Conservation (phyloP, 2,888 invertebrate genomes). For the Dastarcus helophoroides region DNA sequence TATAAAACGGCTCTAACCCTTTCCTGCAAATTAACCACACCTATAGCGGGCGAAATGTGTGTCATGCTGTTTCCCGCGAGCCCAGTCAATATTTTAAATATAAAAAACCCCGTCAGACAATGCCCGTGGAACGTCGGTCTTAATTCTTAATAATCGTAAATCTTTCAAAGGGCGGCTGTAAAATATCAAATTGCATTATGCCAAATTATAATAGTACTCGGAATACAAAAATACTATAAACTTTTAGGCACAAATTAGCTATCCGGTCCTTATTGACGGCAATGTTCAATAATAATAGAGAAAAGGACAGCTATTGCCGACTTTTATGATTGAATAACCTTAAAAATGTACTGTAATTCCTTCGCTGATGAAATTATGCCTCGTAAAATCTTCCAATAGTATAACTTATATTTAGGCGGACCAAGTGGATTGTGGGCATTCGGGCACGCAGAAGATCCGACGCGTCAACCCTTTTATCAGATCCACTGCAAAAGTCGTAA, state of each 20-base stretch:
- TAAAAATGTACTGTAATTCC: constrained; percentile 31
- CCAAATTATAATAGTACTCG: constrained; percentile 29
- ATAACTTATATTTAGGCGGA: constrained; percentile 21
- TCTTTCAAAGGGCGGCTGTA: constrained; percentile 29
- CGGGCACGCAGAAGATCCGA: too few species aligned
- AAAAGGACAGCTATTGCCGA: constrained; percentile 25
- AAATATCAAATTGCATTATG: constrained; percentile 32
- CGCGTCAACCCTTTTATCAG: too few species aligned
- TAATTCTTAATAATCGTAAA: constrained; percentile 33
- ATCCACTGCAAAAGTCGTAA: too few species aligned
- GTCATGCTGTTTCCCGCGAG: too few species aligned
- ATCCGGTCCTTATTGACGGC: constrained; percentile 19
- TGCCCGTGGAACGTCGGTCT: constrained; percentile 11
- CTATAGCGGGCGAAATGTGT: too few species aligned
- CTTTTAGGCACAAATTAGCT: constrained; percentile 24
- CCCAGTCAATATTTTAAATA: too few species aligned
- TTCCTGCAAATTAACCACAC: too few species aligned
- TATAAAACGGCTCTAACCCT: too few species aligned
- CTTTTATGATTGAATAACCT: constrained; percentile 31
- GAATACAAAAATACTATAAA: constrained; percentile 21
- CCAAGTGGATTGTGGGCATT: too few species aligned
- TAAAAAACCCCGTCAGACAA: too few species aligned
- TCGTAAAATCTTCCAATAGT: constrained; percentile 31
- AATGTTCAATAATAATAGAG: constrained; percentile 27
- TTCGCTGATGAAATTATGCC: constrained; percentile 33